Base-by-base conservation (phyloP, 1,140 invertebrate genomes). In the Drosophila baimaii region DNA sequence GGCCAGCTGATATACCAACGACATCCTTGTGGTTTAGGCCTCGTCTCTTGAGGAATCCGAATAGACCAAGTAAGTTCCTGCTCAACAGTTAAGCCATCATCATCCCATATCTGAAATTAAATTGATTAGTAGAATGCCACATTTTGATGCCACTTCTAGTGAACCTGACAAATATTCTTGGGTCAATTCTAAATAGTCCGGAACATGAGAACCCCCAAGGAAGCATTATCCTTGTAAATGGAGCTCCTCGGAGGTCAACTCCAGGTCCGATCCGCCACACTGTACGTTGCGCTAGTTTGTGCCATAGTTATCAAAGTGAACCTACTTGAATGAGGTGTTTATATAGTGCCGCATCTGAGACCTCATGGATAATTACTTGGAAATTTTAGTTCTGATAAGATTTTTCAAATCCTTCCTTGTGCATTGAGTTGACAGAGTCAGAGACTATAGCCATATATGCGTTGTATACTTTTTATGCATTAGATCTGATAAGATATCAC, bases 1-100 rank as follows among this genome's bases (percentile, higher is more conserved):
- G 82, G 1, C 63, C 70, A 1, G 84, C 86, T 1, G 58, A 37
- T 41, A 90, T 89, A 0, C 86, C 84, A 29, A 90, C 13, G 21
- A 52, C 10, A 13, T 52, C 27, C 25, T 52, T 52, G 15, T 52
- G 49, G 49, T 2, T 29, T 8, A 51, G 17, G 2, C 27, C 49
- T 29, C 23, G 15, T 0, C 1, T 9, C 25, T 17, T 47, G 23
- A 47, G 17, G 46, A 47, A 27, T 52, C 1, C 49, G 17, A 31
- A 52, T 52, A 7, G 49, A n/a, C 49, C 25, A 29, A 17, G 49
- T 31, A 0, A 52, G 27, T 12, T 25, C 49, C 27, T 52, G n/a
- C 2, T 31, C 27, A 12, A 52, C 31, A 27, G 49, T 52, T 0
- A 9, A 10, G 12, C 49, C 27, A 2, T 52, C 27, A 4, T 19